Base-by-base conservation (phyloP, 2,113 vertebrate species). In the Myiopsitta monachus region DNA sequence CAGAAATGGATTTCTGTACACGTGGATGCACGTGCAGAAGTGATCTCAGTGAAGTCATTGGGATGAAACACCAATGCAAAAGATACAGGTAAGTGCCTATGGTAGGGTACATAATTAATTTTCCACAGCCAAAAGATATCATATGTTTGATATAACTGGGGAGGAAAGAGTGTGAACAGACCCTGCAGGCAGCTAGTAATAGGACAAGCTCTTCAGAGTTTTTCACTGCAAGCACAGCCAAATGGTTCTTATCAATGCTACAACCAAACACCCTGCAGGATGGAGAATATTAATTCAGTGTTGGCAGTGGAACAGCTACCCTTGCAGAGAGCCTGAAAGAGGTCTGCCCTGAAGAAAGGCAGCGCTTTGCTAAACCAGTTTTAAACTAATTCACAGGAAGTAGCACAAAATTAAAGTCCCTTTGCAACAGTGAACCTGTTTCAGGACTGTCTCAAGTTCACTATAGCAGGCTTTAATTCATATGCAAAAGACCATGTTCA, bases 391-490 rank as follows among this genome's bases (percentile, higher is more conserved):
- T 66, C 23, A 27, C 1, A 1, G 28, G 21, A 75, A 90, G 31
- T 33, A 38, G 51, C 41, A 78, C 41, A 57, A 84, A 84, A 63
- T 5, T 39, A 24, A 92, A 87, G 73, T 43, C 61, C 5, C 8
- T 24, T 54, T 75, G 55, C 43, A 75, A 39, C 51, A 82, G 15
- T 17, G 77, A 78, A 75, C 47, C 51, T 52, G 4, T 51, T 75
- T 81, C 76, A 89, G 73, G 84, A 87, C 43, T 0, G 1, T 31
- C 66, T 72, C 27, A 26, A 51, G 47, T 38, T 64, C 18, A 7
- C 23, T 46, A 75, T 33, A 44, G 51, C 13, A 82, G 39, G 31
- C 39, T 92, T 94, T 94, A 83, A 95, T 94, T 87, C 64, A 70
- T 26, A 52, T 52, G 92, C 79, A 54, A 83, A 92, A 76, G 69